Conservation (phyloP, 1,140 invertebrate species). For the Euglossa dilemma region DNA sequence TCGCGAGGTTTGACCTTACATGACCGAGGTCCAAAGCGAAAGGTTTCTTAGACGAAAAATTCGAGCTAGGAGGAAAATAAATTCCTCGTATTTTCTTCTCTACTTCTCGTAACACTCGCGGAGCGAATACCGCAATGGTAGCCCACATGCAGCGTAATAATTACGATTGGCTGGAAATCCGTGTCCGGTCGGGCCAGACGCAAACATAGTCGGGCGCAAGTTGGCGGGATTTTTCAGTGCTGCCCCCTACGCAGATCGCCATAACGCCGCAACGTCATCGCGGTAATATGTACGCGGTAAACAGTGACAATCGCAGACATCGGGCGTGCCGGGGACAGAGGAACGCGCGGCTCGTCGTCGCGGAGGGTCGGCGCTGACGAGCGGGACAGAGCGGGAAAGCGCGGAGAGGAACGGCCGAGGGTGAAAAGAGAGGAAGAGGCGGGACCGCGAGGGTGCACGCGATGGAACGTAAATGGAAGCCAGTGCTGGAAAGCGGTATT, state of each 20-base stretch:
- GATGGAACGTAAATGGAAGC: conserved; percentile 30
- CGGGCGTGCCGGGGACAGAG: neutral
- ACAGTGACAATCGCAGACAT: conserved; percentile 50
- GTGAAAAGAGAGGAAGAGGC: neutral
- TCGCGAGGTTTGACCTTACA: too few relatives aligned
- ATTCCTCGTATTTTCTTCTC: neutral
- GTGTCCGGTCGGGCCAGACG: conserved; percentile 32
- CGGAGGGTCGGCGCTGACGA: neutral
- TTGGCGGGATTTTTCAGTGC: conserved; percentile 24
- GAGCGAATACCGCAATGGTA: too few relatives aligned
- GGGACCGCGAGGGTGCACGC: neutral
- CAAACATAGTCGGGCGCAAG: conserved; percentile 23
- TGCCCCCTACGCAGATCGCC: conserved; percentile 6
- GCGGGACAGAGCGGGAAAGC: neutral
- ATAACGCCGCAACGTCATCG: conserved; percentile 56
- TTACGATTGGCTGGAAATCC: conserved; percentile 27
- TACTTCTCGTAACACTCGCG: neutral
- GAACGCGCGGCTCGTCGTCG: neutral
- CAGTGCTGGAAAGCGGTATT: conserved; percentile 40
- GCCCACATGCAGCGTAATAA: neutral
- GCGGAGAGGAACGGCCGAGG: neutral
- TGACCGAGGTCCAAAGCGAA: too few relatives aligned
- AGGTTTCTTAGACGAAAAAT: too few relatives aligned
- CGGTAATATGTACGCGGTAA: conserved; percentile 53
- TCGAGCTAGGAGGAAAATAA: too few relatives aligned